These are phyloP conservation scores for Trichogramma dendrolimi DNA, from an alignment of 2,888 invertebrate genomes.

Conservation along the genomic window DNA sequence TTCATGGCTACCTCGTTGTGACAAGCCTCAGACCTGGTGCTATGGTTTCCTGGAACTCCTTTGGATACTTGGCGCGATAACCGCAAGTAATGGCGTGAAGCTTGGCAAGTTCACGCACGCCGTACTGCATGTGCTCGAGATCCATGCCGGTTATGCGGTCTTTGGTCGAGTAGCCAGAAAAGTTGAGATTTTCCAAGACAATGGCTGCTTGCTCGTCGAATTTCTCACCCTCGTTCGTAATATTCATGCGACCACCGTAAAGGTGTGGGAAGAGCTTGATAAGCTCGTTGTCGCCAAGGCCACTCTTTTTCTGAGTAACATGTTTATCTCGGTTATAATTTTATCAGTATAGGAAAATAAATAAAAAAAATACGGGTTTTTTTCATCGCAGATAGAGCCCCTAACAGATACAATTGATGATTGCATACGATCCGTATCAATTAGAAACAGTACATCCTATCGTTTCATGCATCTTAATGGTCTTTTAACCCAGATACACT, in stretches of 20 bases:
- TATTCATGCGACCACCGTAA: constrained; percentile 44
- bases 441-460: constrained; percentile 15
- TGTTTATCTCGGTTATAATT: no score
- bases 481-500: no score
- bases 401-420: no score
- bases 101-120: constrained; percentile 42
- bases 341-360: no score
- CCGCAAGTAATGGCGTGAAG: constrained; percentile 44
- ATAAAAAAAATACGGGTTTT: no score
- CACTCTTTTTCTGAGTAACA: constrained; percentile 32
- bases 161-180: constrained; percentile 38
- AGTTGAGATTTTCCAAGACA: constrained; percentile 45
- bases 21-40: constrained; percentile 32
- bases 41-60: constrained; percentile 38
- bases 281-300: constrained; percentile 34
- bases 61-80: constrained; percentile 40
- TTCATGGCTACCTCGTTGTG: constrained; percentile 35
- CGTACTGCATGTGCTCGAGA: constrained; percentile 38
- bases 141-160: constrained; percentile 45
- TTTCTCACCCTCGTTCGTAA: constrained; percentile 26
- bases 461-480: no score
- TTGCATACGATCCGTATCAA: no score
- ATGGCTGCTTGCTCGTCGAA: constrained; percentile 46
- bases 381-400: no score
- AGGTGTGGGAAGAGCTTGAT: constrained; percentile 40